phyloP scores from a whole-genome alignment of 2,113 vertebrate species.

The Ophthalmolycus amberensis region DNA sequence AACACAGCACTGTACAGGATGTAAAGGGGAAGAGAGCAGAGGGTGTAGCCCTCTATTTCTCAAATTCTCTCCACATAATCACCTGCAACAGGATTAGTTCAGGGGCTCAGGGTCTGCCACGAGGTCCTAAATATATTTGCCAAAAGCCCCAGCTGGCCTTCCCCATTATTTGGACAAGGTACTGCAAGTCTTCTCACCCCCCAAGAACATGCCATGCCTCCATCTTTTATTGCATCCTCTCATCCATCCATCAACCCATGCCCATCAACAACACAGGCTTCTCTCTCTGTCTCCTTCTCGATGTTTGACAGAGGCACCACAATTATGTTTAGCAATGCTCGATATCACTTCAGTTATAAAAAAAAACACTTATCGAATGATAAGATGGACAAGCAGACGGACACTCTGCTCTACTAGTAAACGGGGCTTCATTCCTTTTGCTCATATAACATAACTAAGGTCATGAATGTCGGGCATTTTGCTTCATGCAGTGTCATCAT shows the following conservation, averaged over 20 bases:
- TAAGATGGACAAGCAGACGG: neutral
- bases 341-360: constrained; percentile 4
- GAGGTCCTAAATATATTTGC: constrained; percentile 76
- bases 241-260: constrained; percentile 47
- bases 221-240: constrained; percentile 53
- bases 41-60: constrained; percentile 53
- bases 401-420: neutral
- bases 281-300: constrained; percentile 30
- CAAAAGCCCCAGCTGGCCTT: constrained; percentile 76
- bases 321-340: constrained; percentile 6
- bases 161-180: constrained; percentile 75
- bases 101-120: constrained; percentile 70
- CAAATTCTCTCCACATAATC: constrained; percentile 72
- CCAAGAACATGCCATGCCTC: constrained; percentile 49
- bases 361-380: neutral
- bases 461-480: constrained; percentile 24
- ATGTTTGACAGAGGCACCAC: constrained; percentile 30
- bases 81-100: constrained; percentile 74
- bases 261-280: constrained; percentile 39
- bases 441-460: constrained; percentile 11
- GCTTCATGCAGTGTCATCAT: constrained; percentile 39
- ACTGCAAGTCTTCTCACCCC: constrained; percentile 56
- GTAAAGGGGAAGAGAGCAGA: constrained; percentile 23
- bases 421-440: constrained; percentile 11
- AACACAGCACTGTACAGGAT: constrained; percentile 8